Evolutionary conservation across 2,888 invertebrate genomes (phyloP).

Genomic region (Acrobasis suavella): DNA sequence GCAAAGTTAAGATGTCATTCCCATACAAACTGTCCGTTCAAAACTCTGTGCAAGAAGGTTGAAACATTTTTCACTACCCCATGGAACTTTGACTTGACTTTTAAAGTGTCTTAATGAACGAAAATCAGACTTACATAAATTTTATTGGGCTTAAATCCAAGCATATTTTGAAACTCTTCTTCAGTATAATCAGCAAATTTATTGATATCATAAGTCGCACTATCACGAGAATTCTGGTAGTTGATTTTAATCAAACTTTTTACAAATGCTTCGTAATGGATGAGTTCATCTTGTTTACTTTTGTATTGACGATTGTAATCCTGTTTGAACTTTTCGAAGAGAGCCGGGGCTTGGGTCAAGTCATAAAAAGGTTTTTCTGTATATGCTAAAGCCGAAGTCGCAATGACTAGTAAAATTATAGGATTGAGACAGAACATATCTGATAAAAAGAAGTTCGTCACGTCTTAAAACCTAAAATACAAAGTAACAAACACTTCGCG

Average conservation of each 20-base stretch:
- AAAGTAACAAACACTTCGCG: too few species aligned
- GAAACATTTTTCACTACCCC: too few species aligned
- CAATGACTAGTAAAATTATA: constrained; percentile 1
- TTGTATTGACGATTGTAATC: neutral
- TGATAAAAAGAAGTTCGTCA: too few species aligned
- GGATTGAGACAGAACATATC: neutral
- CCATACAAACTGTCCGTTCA: too few species aligned
- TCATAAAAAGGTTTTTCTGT: neutral
- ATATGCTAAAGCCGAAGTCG: neutral
- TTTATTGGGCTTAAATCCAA: neutral
- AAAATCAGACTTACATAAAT: too few species aligned
- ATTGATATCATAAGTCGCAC: neutral
- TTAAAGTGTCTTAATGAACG: too few species aligned
- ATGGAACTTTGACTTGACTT: too few species aligned
- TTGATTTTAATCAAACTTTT: constrained; percentile 4
- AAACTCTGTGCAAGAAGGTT: too few species aligned
- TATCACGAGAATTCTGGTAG: neutral
- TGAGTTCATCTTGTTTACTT: neutral
- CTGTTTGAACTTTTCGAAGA: neutral
- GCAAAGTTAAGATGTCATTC: too few species aligned
- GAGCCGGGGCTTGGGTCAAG: neutral
- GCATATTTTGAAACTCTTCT: neutral
- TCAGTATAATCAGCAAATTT: neutral
- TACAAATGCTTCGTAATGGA: neutral
- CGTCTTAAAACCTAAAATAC: too few species aligned